Base-by-base conservation (phyloP, 2,113 vertebrate genomes). In the Coptodon bakossiorum region DNA sequence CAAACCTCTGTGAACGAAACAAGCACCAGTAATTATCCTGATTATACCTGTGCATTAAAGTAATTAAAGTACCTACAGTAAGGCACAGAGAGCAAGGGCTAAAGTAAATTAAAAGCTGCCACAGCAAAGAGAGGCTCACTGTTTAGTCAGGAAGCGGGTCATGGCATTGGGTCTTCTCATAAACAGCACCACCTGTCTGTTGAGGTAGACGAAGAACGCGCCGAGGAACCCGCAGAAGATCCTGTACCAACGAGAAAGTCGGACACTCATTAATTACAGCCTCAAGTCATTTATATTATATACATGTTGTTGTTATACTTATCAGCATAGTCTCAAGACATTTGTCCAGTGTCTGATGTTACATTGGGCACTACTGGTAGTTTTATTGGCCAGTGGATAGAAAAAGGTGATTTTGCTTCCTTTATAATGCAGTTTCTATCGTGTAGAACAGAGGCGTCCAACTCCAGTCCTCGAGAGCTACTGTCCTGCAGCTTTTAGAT, bases 121-220 rank as follows among this genome's bases (percentile, higher is more conserved):
- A 0, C 14, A 56, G 38, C n/a, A 38, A 9, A 27, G 8, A 29
- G 2, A 79, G 17, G 90, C 98, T 98, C 95, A 99, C 98, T 99
- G 93, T 94, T 96, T 97, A 85, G 97, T 98, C 56, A 99, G 96
- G 91, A 99, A 98, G 83, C 95, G 96, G 82, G 97, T 99, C 91
- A 99, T 95, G 57, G 95, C 89, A 1, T 95, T 97, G 38, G 97
- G 95, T 61, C 96, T 96, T 54, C 97, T 97, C 96, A 99, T 96
- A 3, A 97, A 97, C 1, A 98, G 94, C 43, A 99, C 97, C 91
- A 99, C 97, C 86, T 98, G 97, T 29, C 98, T 97, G 90, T 99
- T 98, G 89, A 99, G 96, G 87, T 98, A 99, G 80, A 99, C 98
- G 2, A 99, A 99, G 76, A 98, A 97, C 0, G 98, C 98, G 83